Base-by-base conservation (phyloP, 2,113 vertebrate genomes). In the Silurus glanis region DNA sequence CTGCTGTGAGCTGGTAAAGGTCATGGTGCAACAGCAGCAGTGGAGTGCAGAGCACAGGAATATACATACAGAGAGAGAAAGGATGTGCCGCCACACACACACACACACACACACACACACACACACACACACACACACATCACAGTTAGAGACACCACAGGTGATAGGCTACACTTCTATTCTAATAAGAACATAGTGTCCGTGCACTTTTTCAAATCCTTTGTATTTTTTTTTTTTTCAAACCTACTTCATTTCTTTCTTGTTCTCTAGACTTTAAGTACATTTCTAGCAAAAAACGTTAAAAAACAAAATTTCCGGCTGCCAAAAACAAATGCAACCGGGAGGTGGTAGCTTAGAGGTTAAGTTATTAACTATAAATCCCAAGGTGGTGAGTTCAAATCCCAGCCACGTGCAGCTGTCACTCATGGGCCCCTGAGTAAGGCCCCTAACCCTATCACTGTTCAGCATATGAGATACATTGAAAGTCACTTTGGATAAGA, bases 1-100 rank as follows among this genome's bases (percentile, higher is more conserved):
- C 90, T 92, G 92, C 93, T 92, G 93, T 91, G 90, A 90, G 91
- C 89, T 92, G 92, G 88, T 91, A 91, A 89, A 93, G 92, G 93
- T 90, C 93, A 94, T 87, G 75, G 91, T 90, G 90, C 89, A 89
- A 83, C 69, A 83, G 89, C 87, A 72, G 87, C 82, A 88, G 92
- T 90, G 84, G 87, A 93, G 91, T 91, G 90, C 88, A 89, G 90
- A 91, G 90, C 86, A 6, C 87, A 89, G 79, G 87, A 88, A 92
- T 37, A 80, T 59, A 91, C 80, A 53, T 91, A 90, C 89, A 91
- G 88, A 85, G 90, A 90, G 86, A 89, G 88, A 91, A 90, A 87
- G 62, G 83, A 90, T 74, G 16, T 66, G 58, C n/a, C 14, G 1
- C 66, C n/a, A 25, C 64, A 67, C 64, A 67, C 64, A 37, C 37